phyloP scores from a whole-genome alignment of 2,888 invertebrate species.

The Chirona hameri region DNA sequence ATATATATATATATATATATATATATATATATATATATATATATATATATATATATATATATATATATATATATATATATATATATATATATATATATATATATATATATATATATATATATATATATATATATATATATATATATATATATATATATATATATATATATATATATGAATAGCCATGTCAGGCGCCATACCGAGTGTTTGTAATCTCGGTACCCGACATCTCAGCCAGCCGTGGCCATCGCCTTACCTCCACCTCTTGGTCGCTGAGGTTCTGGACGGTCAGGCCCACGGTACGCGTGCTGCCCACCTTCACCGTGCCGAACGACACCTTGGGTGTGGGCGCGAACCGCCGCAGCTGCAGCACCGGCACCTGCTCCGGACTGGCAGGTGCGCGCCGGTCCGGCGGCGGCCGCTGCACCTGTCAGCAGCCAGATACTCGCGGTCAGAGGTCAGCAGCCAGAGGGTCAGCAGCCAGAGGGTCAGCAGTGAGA shows the following conservation, averaged over 20 bases:
- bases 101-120: no score
- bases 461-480: background rate
- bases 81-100: no score
- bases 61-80: no score
- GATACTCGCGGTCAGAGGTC: background rate
- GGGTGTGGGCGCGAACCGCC: conserved; percentile 47
- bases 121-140: no score
- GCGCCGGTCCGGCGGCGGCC: background rate
- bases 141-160: no score
- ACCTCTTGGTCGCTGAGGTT: conserved; percentile 48
- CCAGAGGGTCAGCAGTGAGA: no score
- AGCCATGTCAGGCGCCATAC: no score
- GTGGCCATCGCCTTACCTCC: conserved; percentile 41
- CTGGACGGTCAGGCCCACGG: conserved; percentile 43
- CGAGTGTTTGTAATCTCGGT: no score
- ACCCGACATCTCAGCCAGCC: background rate
- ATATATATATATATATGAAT: no score
- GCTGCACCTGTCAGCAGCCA: background rate
- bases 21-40: no score
- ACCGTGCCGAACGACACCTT: conserved; percentile 47
- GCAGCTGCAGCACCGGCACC: conserved; percentile 36
- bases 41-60: no score
- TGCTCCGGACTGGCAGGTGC: conserved; percentile 29
- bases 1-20: no score
- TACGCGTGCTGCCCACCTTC: conserved; percentile 43